phyloP scores from a whole-genome alignment of 2,797 vertebrate species.

The Dendrocincla fuliginosa region DNA sequence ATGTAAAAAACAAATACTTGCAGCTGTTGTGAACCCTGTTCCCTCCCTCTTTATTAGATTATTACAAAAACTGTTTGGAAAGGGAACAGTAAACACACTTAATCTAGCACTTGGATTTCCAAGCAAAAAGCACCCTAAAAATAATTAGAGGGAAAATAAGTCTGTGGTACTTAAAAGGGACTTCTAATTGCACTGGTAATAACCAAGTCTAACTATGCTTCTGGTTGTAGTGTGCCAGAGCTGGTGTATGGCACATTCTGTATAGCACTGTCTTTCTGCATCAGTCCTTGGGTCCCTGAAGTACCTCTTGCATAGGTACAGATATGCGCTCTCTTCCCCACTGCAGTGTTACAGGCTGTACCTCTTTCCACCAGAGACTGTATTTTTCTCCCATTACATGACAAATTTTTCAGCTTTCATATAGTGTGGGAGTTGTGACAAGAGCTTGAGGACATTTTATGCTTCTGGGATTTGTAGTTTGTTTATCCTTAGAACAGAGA shows the following conservation, averaged over 20 bases:
- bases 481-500: neutral
- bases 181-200: neutral
- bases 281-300: neutral
- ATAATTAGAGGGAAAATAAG: neutral
- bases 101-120: neutral
- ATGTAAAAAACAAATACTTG: neutral
- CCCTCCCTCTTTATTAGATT: neutral
- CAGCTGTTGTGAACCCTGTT: neutral
- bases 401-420: neutral
- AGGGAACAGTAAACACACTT: neutral
- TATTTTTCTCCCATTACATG: neutral
- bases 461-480: neutral
- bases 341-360: neutral
- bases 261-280: neutral
- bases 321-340: neutral
- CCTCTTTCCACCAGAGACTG: neutral
- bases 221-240: neutral
- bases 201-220: neutral
- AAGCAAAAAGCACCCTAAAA: neutral
- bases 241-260: neutral
- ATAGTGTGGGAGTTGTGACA: neutral
- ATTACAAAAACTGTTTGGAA: neutral
- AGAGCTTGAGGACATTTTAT: neutral
- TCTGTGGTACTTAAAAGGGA: neutral
- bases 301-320: neutral